A percentile compares a stretch with the other conserved stretches of the same genome.
These are phyloP conservation scores for Lucifuga dentata DNA, from an alignment of 2,113 vertebrate genomes.

Conservation along the genomic window DNA sequence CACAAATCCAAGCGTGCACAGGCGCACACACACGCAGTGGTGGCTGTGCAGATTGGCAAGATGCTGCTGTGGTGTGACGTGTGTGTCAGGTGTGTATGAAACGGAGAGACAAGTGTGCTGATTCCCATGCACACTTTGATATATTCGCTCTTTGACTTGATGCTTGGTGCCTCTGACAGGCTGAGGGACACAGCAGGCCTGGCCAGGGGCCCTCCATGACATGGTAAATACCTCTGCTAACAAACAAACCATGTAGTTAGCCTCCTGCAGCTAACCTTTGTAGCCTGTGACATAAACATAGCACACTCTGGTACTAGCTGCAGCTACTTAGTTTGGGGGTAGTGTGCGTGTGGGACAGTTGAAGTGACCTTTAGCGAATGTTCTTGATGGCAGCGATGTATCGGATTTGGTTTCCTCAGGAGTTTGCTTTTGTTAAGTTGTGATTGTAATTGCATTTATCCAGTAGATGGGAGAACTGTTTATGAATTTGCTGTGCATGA, in stretches of 20 bases:
- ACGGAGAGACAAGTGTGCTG: slow-evolving; percentile 36
- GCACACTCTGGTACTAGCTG: no score
- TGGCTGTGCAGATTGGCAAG: slow-evolving; percentile 35
- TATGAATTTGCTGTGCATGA: background rate
- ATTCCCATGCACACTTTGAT: slow-evolving; percentile 46
- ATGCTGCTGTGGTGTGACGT: slow-evolving; percentile 48
- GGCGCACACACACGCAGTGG: slow-evolving; percentile 3
- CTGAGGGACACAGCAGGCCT: slow-evolving; percentile 63
- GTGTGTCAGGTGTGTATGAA: slow-evolving; percentile 64
- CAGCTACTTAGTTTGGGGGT: background rate
- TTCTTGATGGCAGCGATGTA: background rate
- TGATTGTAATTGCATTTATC: no score
- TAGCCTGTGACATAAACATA: no score
- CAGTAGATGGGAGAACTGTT: background rate
- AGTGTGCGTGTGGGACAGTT: slow-evolving; percentile 6
- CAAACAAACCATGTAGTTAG: slow-evolving; percentile 25
- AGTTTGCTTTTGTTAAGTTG: background rate
- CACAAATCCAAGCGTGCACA: background rate
- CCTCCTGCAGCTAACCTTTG: slow-evolving; percentile 15
- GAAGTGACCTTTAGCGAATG: background rate
- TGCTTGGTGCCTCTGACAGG: slow-evolving; percentile 58
- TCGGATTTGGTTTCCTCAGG: no score
- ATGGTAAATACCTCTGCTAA: slow-evolving; percentile 75
- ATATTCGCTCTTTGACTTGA: slow-evolving; percentile 49
- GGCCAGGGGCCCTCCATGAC: slow-evolving; percentile 65